Base-by-base conservation (phyloP, 2,797 vertebrate species). In the Artibeus jamaicensis region DNA sequence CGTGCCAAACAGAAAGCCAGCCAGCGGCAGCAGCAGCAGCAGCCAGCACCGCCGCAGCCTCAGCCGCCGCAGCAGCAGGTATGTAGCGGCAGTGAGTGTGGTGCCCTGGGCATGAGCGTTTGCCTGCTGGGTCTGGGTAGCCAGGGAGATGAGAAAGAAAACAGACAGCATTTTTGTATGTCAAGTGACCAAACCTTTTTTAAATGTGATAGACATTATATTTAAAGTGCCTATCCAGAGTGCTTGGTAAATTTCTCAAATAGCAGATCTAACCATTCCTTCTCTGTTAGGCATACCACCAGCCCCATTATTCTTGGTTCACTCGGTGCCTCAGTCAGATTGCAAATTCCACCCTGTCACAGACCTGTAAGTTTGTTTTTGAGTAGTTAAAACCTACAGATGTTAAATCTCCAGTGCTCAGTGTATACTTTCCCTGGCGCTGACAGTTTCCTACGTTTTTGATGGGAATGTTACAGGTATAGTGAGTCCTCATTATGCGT, bases 1-100 rank as follows among this genome's bases (percentile, higher is more conserved):
- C 99, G 99, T 99, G 99, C 99, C 99, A 99, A 99, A 99, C 99
- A 99, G 98, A 99, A 99, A 97, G 98, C 98, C 96, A 99, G 98
- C 98, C 99, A 99, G 98, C 99, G 99, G 98, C 99, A 99, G 93
- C 98, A 98, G 91, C 98, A 98, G 12, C 99, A 98, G 94, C 99
- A 98, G 90, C 98, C 99, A 97, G 99, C 99, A 95, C 99, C 99
- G 84, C 99, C 99, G 93, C 98, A 97, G 9, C 99, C 99, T 1
- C 98, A 98, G 67, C 98, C 97, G 39, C 99, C 98, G 70, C 98
- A 98, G 50, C 99, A 97, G 48, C 98, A 98, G 98, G 98, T 98
- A 89, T 2, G 62, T 59, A 55, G 50, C 32, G 9, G 39, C 24
- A 0, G 48, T 4, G 22, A 32, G 19, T 6, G 1, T 14, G 2